Evolutionary conservation across 2,113 vertebrate species (phyloP), one percentile per base, ranked within the genome.

Genomic region (Chloroceryle aenea): DNA sequence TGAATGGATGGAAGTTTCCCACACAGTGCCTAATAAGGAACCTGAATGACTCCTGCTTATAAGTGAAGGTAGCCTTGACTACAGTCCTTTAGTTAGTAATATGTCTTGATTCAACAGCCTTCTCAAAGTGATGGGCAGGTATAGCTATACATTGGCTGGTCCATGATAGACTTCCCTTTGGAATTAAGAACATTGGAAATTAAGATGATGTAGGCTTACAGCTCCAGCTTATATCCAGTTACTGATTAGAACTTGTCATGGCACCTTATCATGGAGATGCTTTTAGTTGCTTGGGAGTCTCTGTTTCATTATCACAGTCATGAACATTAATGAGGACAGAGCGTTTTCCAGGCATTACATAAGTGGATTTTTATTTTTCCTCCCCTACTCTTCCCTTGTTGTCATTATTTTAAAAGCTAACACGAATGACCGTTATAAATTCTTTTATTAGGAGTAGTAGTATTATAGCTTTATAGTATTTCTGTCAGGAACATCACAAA

Each of bases 11-110:
- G 19, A 73, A 32, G 4, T 7, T 81, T 12, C 2, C 48, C 8
- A 32, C 4, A 4, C 2, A 34, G 10, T 0, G 0, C 4, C 3
- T 17, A 38, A 43, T 30, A 55, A 75, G 45, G n/a, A 53, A 58
- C 7, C 3, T 9, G 11, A 55, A 72, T 40, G 0, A n/a, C 5
- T 62, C 5, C 20, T 38, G 4, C 0, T 0, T 5, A 8, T 8
- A 32, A 12, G 2, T 7, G 27, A 56, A 61, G 7, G 7, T 19
- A 89, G 14, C 6, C 8, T 75, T 13, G 6, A 47, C 6, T 7
- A 5, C 0, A 0, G 1, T 21, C 2, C 38, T 68, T 63, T 36
- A 40, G 3, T 59, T 7, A 79, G 7, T 6, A 82, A 10, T 2
- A 22, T 26, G 7, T 23, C 29, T 59, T 32, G 19, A 11, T 56